Evolutionary conservation across 37 sponge, comb jelly and placozoan genomes (phyloP).

Genomic region (Bolinopsis microptera): DNA sequence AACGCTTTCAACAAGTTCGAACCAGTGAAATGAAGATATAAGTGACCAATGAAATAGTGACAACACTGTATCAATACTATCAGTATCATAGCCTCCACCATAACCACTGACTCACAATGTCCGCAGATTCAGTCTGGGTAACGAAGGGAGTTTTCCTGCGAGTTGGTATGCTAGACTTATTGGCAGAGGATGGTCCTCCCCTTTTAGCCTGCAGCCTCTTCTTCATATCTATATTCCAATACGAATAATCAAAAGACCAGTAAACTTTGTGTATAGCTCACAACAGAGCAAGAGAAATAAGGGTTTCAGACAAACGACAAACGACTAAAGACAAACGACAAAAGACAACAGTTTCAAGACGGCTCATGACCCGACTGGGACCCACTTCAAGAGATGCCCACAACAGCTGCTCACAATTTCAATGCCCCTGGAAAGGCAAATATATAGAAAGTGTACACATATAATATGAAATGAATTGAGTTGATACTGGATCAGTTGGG

Average conservation of each 20-base stretch:
- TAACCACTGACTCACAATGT: conserved; percentile 38
- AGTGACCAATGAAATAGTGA: no score
- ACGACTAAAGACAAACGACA: background rate
- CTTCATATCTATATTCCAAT: background rate
- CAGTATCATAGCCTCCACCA: no score
- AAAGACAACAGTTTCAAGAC: background rate
- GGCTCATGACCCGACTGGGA: background rate
- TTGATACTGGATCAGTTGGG: no score
- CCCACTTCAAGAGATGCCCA: background rate
- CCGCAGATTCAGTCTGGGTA: background rate
- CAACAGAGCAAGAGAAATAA: background rate
- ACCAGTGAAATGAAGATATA: no score
- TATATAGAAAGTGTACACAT: no score
- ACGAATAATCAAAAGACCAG: background rate
- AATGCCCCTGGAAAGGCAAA: no score
- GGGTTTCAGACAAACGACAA: background rate
- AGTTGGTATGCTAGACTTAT: background rate
- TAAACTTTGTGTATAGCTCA: background rate
- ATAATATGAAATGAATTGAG: no score
- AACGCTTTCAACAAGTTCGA: background rate
- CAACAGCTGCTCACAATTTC: background rate
- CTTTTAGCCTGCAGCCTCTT: background rate
- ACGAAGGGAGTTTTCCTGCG: conserved; percentile 9
- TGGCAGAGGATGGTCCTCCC: background rate
- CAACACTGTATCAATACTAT: no score